Evolutionary conservation across 2,888 invertebrate species (phyloP).

Genomic region (Parasteatoda lunata): DNA sequence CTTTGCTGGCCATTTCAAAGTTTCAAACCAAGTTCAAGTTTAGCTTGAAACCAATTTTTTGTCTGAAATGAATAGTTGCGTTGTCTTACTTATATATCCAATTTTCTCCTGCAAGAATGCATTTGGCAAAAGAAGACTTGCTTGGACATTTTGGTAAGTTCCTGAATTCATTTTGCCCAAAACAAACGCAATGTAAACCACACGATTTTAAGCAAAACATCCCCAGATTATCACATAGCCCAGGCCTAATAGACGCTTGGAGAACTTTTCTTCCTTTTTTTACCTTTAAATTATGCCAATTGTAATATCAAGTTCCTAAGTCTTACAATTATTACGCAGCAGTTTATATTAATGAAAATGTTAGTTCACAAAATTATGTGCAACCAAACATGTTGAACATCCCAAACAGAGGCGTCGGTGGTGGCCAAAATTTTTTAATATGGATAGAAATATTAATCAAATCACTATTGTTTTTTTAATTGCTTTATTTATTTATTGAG

Average conservation of each 20-base stretch:
- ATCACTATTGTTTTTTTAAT: no score
- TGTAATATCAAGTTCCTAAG: background rate
- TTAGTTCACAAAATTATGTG: no score
- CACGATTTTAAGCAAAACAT: background rate
- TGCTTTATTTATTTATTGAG: no score
- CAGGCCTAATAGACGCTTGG: background rate
- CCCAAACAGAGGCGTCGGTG: no score
- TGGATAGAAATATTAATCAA: no score
- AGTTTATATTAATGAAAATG: no score
- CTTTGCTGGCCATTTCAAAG: constrained; percentile 4
- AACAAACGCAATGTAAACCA: background rate
- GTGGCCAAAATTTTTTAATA: no score
- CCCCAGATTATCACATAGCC: background rate
- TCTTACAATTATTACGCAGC: no score
- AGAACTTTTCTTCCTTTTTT: background rate
- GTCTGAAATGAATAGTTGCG: background rate
- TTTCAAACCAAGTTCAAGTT: background rate
- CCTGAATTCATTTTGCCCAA: background rate
- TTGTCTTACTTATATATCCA: background rate
- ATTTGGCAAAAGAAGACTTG: constrained; percentile 4
- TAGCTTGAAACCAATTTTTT: background rate
- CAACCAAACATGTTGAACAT: no score
- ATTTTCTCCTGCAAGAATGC: background rate
- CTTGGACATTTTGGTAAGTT: background rate
- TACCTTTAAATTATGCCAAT: background rate